Base-by-base conservation (phyloP, 1,140 invertebrate genomes). In the Scaptomyza graminum region DNA sequence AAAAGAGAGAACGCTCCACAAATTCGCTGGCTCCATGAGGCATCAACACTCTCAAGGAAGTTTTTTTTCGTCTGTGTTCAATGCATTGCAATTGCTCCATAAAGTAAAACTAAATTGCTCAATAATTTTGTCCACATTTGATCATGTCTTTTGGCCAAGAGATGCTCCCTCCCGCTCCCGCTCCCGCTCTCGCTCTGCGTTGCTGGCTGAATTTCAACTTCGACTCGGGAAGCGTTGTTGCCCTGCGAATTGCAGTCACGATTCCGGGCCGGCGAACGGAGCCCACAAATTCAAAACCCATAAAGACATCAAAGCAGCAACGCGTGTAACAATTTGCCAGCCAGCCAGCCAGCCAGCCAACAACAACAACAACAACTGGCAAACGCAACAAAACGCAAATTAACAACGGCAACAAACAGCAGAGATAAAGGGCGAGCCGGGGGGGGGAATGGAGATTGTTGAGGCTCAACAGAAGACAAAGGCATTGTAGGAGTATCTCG, bases 61-160 rank as follows among this genome's bases (percentile, higher is more conserved):
- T 22, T 22, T 22, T 22, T 22, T 22, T 18, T 18, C 3, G 1
- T 18, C 18, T 52, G 18, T 49, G 28, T 18, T 31, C 7, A 60
- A 44, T 50, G 52, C 54, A 65, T 59, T 75, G 74, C 85, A 89
- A 89, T 89, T 89, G 84, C 84, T 89, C 84, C 84, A 89, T 89
- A 89, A 89, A 89, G 76, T 89, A 89, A 89, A 89, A 89, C 84
- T 89, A 89, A 89, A 89, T 89, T 90, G 84, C 84, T 89, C 84
- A 89, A 89, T 89, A 89, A 89, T 89, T 89, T 89, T 89, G 84
- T 89, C 84, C 84, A 89, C 84, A 89, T 89, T 89, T 89, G 83
- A 88, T 88, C 83, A 88, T 89, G 83, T 88, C 83, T 88, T 88
- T 75, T 79, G 68, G 51, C 73, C 73, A 65, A 61, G 31, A 37